A percentile compares a stretch with the other conserved stretches of the same genome.
These are phyloP conservation scores for Netelia virgata DNA, from an alignment of 2,888 invertebrate genomes.

Conservation along the genomic window DNA sequence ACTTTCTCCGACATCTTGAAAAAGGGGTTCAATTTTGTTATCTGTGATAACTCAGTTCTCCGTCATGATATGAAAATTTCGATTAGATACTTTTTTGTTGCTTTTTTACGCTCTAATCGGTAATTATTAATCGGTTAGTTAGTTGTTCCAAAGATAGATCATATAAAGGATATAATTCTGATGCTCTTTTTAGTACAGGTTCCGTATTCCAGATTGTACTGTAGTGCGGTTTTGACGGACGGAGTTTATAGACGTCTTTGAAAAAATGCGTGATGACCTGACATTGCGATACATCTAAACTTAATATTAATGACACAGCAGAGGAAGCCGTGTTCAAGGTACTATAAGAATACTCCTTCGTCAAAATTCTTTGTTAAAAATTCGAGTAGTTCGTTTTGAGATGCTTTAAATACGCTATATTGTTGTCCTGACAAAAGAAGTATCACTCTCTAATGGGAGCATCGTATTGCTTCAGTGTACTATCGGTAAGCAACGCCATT, in stretches of 20 bases:
- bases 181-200: slow-evolving; percentile 38
- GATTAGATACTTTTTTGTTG: too few relatives aligned
- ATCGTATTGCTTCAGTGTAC: slow-evolving; percentile 71
- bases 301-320: slow-evolving; percentile 54
- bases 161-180: neutral
- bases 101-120: too few relatives aligned
- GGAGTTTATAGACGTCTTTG: slow-evolving; percentile 54
- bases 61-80: too few relatives aligned
- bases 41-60: too few relatives aligned
- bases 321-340: slow-evolving; percentile 62
- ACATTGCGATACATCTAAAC: slow-evolving; percentile 22
- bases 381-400: slow-evolving; percentile 33
- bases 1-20: too few relatives aligned
- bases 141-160: slow-evolving; percentile 28
- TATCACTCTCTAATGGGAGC: slow-evolving; percentile 69
- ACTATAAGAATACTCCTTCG: slow-evolving; percentile 59
- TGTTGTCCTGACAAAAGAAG: slow-evolving; percentile 51
- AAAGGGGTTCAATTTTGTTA: too few relatives aligned
- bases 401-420: slow-evolving; percentile 8
- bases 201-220: slow-evolving; percentile 57
- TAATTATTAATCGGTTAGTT: slow-evolving; percentile 14
- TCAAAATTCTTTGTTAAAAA: slow-evolving; percentile 62
- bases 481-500: slow-evolving; percentile 65
- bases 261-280: slow-evolving; percentile 47
- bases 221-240: slow-evolving; percentile 62